A percentile compares a stretch with the other conserved stretches of the same genome.
Evolutionary conservation across 2,113 vertebrate genomes (phyloP).

Genomic region (Callithrix jacchus): DNA sequence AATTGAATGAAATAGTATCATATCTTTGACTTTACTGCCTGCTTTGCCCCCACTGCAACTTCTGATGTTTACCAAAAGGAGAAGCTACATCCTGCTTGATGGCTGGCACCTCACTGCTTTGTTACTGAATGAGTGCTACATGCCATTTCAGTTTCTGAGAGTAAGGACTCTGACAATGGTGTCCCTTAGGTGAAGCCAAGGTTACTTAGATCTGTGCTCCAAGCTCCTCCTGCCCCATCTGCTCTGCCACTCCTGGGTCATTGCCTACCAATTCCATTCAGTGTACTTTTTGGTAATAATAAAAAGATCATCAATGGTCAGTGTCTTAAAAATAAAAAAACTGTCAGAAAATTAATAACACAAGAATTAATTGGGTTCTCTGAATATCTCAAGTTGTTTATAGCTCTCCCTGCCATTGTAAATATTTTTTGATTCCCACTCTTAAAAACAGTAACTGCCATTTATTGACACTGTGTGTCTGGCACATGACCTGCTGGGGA

Average conservation of each 20-base stretch:
- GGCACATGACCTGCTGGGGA: fast-evolving
- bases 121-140: fast-evolving
- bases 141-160: background rate
- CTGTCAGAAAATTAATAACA: background rate
- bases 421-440: background rate
- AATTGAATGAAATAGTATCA: background rate
- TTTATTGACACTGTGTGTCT: background rate
- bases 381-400: background rate
- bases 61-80: background rate
- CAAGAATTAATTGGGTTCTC: background rate
- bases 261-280: background rate
- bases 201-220: fast-evolving
- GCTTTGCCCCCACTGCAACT: background rate
- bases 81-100: fast-evolving
- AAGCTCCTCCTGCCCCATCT: background rate
- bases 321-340: background rate
- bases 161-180: background rate
- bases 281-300: background rate
- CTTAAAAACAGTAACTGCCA: background rate
- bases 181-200: fast-evolving
- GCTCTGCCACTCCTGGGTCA: background rate
- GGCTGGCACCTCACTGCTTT: background rate
- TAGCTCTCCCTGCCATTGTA: background rate
- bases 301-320: background rate
- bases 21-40: background rate